Conservation (phyloP, 2,797 vertebrate species). For the Sebastes matsubarae region DNA sequence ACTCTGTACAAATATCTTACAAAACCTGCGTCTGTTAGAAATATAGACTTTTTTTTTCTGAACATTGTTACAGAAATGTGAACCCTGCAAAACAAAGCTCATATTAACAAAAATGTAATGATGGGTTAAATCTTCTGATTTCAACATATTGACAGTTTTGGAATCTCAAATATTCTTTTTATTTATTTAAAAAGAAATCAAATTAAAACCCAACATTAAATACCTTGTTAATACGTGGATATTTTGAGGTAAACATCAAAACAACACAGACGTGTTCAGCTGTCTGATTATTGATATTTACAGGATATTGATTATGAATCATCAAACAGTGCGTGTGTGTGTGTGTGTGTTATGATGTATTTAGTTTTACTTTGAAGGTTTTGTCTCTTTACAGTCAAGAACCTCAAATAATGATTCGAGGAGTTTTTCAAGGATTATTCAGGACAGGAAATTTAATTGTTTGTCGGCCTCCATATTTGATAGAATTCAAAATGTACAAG, state of each 20-base stretch:
- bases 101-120: neutral
- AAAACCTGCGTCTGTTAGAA: constrained; percentile 49
- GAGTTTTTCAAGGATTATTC: neutral
- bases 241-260: neutral
- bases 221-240: neutral
- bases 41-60: constrained; percentile 32
- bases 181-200: neutral
- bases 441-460: neutral
- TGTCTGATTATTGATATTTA: constrained; percentile 28
- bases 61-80: neutral
- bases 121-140: neutral
- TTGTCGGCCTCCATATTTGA: neutral
- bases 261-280: neutral
- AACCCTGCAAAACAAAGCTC: neutral
- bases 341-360: neutral
- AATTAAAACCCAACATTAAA: neutral
- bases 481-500: neutral
- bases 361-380: neutral
- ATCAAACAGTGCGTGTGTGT: neutral
- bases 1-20: constrained; percentile 32
- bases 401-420: neutral
- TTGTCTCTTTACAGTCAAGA: neutral
- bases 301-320: neutral
- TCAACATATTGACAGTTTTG: neutral
- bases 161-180: neutral